These are phyloP conservation scores for Sylvia atricapilla DNA, from an alignment of 2,113 vertebrate genomes.

Conservation along the genomic window DNA sequence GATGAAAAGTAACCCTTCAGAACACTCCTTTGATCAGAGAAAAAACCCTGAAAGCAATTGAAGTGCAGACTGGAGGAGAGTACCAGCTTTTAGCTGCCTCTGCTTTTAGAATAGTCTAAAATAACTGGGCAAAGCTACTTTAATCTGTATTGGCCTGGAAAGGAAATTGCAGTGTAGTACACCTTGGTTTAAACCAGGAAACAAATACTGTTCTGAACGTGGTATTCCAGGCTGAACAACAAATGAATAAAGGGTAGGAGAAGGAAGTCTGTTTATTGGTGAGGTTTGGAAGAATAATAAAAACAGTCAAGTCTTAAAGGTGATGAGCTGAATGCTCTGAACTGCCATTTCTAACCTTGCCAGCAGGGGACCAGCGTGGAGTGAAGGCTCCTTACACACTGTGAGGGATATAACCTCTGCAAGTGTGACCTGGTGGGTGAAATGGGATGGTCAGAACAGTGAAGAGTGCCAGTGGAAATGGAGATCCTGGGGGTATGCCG, in stretches of 20 bases:
- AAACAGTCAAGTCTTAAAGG: not conserved
- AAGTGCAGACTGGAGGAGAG: not conserved
- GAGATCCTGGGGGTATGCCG: not conserved
- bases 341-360: not conserved
- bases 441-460: not conserved
- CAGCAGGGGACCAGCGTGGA: not conserved
- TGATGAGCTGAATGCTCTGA: not conserved
- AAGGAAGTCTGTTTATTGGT: not conserved
- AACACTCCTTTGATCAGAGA: not conserved
- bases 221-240: not conserved
- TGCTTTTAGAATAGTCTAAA: not conserved
- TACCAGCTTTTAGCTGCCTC: not conserved
- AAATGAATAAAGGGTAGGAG: not conserved
- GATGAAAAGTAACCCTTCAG: not conserved
- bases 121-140: not conserved
- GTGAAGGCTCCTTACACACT: too few species aligned
- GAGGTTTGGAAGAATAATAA: not conserved
- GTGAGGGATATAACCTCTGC: fast-evolving
- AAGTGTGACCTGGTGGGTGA: not conserved
- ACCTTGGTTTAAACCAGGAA: not conserved
- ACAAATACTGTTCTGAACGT: not conserved
- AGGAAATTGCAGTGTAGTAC: not conserved
- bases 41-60: not conserved
- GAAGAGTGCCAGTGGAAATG: not conserved
- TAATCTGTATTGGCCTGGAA: not conserved